Base-by-base conservation (phyloP, 2,888 invertebrate genomes). In the Leptothorax acervorum region DNA sequence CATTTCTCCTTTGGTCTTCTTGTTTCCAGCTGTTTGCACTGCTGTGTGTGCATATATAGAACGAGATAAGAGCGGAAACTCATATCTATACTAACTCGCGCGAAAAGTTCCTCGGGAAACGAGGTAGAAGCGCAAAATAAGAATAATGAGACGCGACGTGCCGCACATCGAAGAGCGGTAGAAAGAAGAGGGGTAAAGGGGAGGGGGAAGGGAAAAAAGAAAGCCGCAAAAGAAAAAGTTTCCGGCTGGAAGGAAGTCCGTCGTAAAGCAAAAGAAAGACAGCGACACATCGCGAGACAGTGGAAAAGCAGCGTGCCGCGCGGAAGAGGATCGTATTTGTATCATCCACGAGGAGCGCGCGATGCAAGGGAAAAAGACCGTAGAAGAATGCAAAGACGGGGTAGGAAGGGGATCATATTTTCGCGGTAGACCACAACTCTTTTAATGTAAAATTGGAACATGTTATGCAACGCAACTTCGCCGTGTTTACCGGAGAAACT, bases 211-310 rank as follows among this genome's bases (percentile, higher is more conserved):
- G 42, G 28, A 63, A 23, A 48, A 55, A 65, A 45, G 66, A 83
- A 83, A 73, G 42, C 62, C 71, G 62, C 57, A 81, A 66, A 66
- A 74, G 66, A 79, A 84, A 79, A 84, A 86, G 83, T 84, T 81
- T 84, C 84, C 60, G 63, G 48, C 75, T 53, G 65, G 57, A 66
- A 62, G 62, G 65, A 82, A 85, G 55, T 74, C 73, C 18, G 60
- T 76, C 79, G 78, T 55, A 66, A 66, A 66, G 65, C 66, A 57
- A 75, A 81, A 82, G 81, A 63, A 79, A 70, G 55, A 3, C 51
- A 35, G 48, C 70, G 66, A 71, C 78, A 76, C 78, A 71, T 60
- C 70, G 65, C 51, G 70, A 45, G 57, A 83, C 68, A 79, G 39
- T 39, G 74, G 74, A 51, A 62, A 71, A 82, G 60, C 62, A 48